Evolutionary conservation across 1,140 invertebrate species (phyloP), one percentile per base, ranked within the genome.

Genomic region (Anoplophora glabripennis): DNA sequence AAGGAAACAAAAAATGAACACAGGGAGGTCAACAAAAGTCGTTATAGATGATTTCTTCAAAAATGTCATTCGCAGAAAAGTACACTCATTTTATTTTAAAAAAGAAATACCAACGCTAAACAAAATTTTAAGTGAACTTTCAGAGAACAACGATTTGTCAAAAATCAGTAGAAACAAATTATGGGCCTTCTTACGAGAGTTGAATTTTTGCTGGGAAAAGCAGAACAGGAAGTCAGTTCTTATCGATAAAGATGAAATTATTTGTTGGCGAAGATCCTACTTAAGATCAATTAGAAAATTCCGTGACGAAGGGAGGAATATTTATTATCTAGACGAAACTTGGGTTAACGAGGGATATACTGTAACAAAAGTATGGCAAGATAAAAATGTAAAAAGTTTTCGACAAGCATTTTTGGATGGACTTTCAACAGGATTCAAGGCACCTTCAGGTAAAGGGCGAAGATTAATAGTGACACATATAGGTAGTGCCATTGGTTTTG

Each of bases 341-440:
- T 65, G 55, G 49, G n/a, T 59, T 7, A 65, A 59, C 46, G 60
- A 48, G 63, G 60, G 57, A 15, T 63, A 67, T 44, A 63, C 66
- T 28, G 49, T 56, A 35, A 48, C 44, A 11, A 65, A 66, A 60
- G 45, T 56, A 34, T 66, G 67, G 61, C 33, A 60, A 15, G 63
- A 68, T 56, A 53, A 21, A 3, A 48, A 48, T 42, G 37, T 69
- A 11, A 61, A 47, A 44, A 53, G 49, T 33, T 21, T 36, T 41
- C 41, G 57, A 40, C 37, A 64, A 49, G 61, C 57, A 18, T 64
- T 64, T 53, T 41, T 56, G 1, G 35, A 56, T 21, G 57, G 52
- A 36, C 33, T 55, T 35, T 56, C 64, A 10, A 64, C 57, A 15
- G 57, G 57, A 15, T 46, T 65, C n/a, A 59, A 64, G 53, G 7